A percentile compares a stretch with the other conserved stretches of the same genome.
These are phyloP conservation scores for Balanococcus diminutus DNA, from an alignment of 2,888 invertebrate genomes.

Conservation along the genomic window DNA sequence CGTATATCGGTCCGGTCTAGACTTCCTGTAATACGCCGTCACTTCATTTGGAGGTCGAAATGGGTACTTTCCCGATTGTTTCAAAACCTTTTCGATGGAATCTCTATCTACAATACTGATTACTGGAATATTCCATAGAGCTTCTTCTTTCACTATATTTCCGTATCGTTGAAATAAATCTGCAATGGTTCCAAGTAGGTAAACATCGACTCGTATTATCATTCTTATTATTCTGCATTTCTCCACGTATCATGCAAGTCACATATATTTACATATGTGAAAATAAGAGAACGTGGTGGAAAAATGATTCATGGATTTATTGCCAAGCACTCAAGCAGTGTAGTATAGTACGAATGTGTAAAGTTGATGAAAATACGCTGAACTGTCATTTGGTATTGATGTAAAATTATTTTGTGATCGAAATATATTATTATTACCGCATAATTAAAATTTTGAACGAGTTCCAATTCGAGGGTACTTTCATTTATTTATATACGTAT, in stretches of 20 bases:
- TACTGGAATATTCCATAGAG: slow-evolving; percentile 74
- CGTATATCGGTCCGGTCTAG: slow-evolving; percentile 79
- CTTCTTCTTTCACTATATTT: slow-evolving; percentile 77
- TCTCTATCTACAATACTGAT: slow-evolving; percentile 74
- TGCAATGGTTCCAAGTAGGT: slow-evolving; percentile 60
- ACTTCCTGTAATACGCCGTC: slow-evolving; percentile 74
- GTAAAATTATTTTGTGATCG: neutral
- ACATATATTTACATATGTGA: neutral
- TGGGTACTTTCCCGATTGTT: slow-evolving; percentile 75
- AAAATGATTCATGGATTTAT: neutral
- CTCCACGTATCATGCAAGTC: neutral
- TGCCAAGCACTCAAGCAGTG: neutral
- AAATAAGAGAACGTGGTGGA: neutral
- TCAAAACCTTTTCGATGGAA: slow-evolving; percentile 79
- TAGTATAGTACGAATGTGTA: neutral
- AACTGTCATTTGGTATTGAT: neutral
- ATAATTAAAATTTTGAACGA: neutral
- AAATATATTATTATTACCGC: neutral
- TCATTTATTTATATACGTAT: neutral
- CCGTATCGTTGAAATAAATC: slow-evolving; percentile 76
- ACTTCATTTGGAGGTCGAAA: slow-evolving; percentile 83
- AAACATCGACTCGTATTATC: neutral
- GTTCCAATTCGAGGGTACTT: slow-evolving; percentile 10
- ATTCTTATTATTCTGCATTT: neutral
- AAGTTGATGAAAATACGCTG: neutral